Base-by-base conservation (phyloP, 1,140 invertebrate species). In the Brachionus manjavacas region DNA sequence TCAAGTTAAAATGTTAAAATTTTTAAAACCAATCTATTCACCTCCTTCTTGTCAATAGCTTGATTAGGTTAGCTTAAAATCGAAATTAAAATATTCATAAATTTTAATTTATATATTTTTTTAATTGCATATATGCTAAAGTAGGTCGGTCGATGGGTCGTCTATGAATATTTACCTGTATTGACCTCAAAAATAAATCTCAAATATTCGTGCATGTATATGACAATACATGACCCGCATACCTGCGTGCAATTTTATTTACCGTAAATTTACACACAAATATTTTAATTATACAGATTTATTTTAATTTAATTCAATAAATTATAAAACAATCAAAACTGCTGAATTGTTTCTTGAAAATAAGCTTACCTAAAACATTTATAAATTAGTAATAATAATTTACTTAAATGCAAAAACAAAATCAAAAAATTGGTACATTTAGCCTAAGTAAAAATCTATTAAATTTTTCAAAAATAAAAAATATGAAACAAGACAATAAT, bases 141-240 rank as follows among this genome's bases (percentile, higher is more conserved):
- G 25, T 39, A 68, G 66, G 66, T 68, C 66, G 66, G 25, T 35
- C 66, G 28, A 68, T 68, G 25, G 66, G 66, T 68, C 31, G 66
- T 68, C 66, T 60, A 60, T 60, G 4, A 60, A 60, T 8, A 68
- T 68, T 68, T 68, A 68, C 66, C 66, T 68, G 66, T 68, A 68
- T 68, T 31, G 25, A 68, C 31, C 52, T 60, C 52, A 9, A 60
- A 25, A 60, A 20, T 20, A 60, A 9, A 25, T 23, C 9, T 20
- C 9, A 20, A 20, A 20, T 60, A 8, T 60, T 25, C 52, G 20
- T 60, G 16, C 52, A 60, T 60, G 52, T 60, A 60, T 60, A 20
- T 23, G 52, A 60, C 52, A 60, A 60, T 20, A 2, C 0, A 60
- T 60, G 52, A 60, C 52, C 52, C 20, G 52, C 7, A 60, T 60